These are phyloP conservation scores for Pygmarrhopalites habei DNA, from an alignment of 1,140 invertebrate species.

Conservation along the genomic window DNA sequence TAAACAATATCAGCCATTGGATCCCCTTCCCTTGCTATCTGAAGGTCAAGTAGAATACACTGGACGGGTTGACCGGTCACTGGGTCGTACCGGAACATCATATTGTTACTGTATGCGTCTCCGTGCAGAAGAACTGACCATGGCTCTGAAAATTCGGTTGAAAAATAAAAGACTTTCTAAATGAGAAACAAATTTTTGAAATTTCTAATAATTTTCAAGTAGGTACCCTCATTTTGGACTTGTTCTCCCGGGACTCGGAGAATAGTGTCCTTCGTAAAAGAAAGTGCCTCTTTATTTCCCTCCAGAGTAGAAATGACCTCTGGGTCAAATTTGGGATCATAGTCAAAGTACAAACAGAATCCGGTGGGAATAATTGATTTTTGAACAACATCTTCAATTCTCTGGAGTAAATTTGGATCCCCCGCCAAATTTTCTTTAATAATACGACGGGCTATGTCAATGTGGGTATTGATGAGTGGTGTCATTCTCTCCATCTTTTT, in stretches of 20 bases:
- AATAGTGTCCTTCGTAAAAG: not conserved
- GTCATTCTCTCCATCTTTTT: not conserved
- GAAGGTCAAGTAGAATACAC: conserved; percentile 61
- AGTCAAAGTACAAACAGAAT: not conserved
- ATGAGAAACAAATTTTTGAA: not conserved
- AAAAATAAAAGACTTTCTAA: not conserved
- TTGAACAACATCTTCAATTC: not conserved
- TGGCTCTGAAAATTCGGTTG: conserved; percentile 6
- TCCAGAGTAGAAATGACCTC: not conserved
- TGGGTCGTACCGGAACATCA: conserved; percentile 51
- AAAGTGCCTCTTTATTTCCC: too few relatives aligned
- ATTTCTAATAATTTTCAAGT: not conserved
- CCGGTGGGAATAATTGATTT: not conserved
- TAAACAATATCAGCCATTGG: conserved; percentile 56
- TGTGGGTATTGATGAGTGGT: not conserved
- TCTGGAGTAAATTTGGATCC: not conserved
- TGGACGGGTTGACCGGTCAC: conserved; percentile 43
- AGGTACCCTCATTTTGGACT: conserved; percentile 1
- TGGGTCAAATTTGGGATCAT: not conserved
- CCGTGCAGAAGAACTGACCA: conserved; percentile 55
- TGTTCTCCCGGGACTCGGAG: not conserved
- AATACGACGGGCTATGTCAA: not conserved
- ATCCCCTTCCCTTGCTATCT: conserved; percentile 54
- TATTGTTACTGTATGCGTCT: conserved; percentile 66
- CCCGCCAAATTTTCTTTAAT: not conserved